Base-by-base conservation (phyloP, 2,113 vertebrate species). In the Chaenocephalus aceratus region DNA sequence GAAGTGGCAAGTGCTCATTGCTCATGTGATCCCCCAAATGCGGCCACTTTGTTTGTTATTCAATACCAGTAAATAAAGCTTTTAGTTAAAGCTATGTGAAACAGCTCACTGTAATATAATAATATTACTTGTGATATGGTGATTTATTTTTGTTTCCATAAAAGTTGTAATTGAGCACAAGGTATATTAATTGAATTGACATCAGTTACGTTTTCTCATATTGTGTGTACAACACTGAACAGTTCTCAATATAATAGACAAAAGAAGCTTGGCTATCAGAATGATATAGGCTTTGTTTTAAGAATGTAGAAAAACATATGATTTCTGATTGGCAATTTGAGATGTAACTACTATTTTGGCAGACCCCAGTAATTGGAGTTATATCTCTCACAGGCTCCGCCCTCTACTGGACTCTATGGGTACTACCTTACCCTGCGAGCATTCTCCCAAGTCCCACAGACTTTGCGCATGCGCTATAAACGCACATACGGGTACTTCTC, bases 161-260 rank as follows among this genome's bases (percentile, higher is more conserved):
- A 30, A 30, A 30, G 30, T 30, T 41, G 5, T 58, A 68, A 46
- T 67, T 73, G 56, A 49, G n/a, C 11, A 51, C 16, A 5, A 26
- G 51, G 16, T 77, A 48, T 10, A 54, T 60, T 26, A 30, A 75
- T 59, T 34, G 21, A 71, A 80, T 80, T 61, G 75, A 49, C 75
- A 49, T 75, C 4, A 15, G 15, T 23, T 30, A 23, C 12, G 52
- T 59, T 41, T 72, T 51, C 44, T 61, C 2, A 44, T 18, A 60
- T 57, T 51, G 16, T 15, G 60, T 61, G 23, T 21, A 36, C 34
- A 18, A 15, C 9, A 34, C 1, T 71, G 51, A 75, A 70, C 36
- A 44, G 16, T n/a, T 16, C 13, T 26, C 46, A 74, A 60, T 15
- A 44, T 48, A 44, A 71, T 8, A 80, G 7, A 7, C 16, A 18